phyloP scores from a whole-genome alignment of 2,797 vertebrate species.

The Manis crassicaudata region DNA sequence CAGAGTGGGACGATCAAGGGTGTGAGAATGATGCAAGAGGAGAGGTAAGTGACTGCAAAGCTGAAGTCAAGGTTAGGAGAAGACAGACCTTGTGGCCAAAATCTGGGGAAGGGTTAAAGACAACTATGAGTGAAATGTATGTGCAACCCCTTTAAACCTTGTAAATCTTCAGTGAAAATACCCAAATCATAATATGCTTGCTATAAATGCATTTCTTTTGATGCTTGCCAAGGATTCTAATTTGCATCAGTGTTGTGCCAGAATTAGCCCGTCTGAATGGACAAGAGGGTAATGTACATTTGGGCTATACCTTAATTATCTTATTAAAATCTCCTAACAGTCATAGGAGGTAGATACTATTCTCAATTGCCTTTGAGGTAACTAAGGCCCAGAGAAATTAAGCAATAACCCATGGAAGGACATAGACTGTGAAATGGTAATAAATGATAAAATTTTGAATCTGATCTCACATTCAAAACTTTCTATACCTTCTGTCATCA shows the following conservation, averaged over 20 bases:
- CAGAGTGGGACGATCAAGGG: neutral
- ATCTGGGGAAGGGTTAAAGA: neutral
- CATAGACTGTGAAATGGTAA: neutral
- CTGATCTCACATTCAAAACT: neutral
- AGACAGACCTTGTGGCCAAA: neutral
- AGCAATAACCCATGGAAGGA: neutral
- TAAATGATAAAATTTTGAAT: neutral
- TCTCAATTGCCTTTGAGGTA: neutral
- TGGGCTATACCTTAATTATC: neutral
- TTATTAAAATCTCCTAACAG: neutral
- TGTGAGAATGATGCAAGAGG: neutral
- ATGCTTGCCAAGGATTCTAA: neutral
- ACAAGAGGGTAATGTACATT: neutral
- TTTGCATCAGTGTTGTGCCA: neutral
- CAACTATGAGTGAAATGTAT: neutral
- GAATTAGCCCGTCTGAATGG: neutral
- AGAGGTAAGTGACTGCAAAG: neutral
- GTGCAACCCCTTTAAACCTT: neutral
- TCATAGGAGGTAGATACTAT: neutral
- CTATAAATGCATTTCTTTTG: neutral
- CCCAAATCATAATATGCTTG: neutral
- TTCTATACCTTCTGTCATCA: neutral
- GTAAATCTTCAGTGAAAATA: neutral
- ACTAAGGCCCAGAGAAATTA: neutral
- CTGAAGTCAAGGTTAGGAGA: neutral